phyloP scores from a whole-genome alignment of 2,888 invertebrate species.

The Unio pictorum region DNA sequence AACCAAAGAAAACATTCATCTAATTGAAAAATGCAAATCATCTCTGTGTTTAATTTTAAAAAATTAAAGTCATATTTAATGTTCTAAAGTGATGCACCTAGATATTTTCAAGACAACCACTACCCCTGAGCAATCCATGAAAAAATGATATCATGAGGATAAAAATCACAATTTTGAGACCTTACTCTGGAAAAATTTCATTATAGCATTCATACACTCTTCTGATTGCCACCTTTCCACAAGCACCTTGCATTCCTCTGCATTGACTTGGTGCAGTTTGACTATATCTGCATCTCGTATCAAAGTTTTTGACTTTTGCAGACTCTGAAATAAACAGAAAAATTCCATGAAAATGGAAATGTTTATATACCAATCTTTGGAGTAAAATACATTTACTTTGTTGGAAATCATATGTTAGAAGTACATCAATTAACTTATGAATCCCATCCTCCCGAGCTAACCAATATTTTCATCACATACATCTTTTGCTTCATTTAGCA shows the following conservation, averaged over 20 bases:
- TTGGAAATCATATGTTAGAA: neutral
- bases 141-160: neutral
- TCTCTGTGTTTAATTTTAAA: too few relatives aligned
- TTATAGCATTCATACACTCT: constrained; percentile 79
- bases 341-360: neutral
- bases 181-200: constrained; percentile 73
- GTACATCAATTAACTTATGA: too few relatives aligned
- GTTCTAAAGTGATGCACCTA: too few relatives aligned
- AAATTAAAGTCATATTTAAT: too few relatives aligned
- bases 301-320: constrained; percentile 82
- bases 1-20: too few relatives aligned
- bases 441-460: too few relatives aligned
- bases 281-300: constrained; percentile 76
- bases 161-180: constrained; percentile 35
- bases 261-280: constrained; percentile 80
- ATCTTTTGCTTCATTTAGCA: too few relatives aligned
- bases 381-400: neutral
- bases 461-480: too few relatives aligned
- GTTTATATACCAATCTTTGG: neutral
- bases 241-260: constrained; percentile 80
- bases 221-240: constrained; percentile 78
- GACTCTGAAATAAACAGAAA: constrained; percentile 72
- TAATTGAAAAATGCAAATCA: too few relatives aligned
- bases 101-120: too few relatives aligned
- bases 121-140: constrained; percentile 10